phyloP scores from a whole-genome alignment of 1,140 invertebrate genomes.

The Drosophila santomea region DNA sequence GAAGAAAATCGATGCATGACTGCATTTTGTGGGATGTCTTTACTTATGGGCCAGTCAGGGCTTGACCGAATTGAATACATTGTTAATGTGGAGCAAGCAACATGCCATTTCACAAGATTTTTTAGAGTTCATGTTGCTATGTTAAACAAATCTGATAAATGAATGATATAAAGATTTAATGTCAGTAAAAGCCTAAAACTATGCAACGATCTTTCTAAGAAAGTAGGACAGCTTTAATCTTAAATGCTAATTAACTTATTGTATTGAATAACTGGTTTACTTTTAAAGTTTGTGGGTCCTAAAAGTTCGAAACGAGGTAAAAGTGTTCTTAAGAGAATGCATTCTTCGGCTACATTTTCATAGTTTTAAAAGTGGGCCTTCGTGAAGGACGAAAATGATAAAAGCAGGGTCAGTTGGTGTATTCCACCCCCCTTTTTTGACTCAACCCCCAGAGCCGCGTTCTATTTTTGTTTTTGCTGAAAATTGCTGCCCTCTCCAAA shows the following conservation, averaged over 20 bases:
- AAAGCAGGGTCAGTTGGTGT: constrained; percentile 19
- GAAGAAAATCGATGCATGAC: constrained; percentile 48
- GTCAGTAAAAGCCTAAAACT: too few relatives aligned
- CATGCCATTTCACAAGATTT: too few relatives aligned
- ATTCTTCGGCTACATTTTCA: background rate
- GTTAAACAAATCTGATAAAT: too few relatives aligned
- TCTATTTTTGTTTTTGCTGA: constrained; percentile 47
- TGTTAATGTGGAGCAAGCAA: background rate
- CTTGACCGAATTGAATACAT: background rate
- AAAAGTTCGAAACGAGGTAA: too few relatives aligned
- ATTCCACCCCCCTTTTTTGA: background rate
- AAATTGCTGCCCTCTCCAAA: constrained; percentile 18
- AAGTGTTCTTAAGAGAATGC: background rate
- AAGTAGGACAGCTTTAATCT: too few relatives aligned
- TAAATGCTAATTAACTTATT: too few relatives aligned
- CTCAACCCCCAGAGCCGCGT: background rate
- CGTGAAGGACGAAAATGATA: background rate
- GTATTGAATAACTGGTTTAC: background rate
- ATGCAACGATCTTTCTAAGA: too few relatives aligned
- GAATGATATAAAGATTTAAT: too few relatives aligned
- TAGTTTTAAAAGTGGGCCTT: background rate
- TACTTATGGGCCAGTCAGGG: constrained; percentile 6
- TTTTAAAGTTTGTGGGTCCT: background rate
- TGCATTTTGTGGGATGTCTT: constrained; percentile 19
- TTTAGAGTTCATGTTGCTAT: too few relatives aligned